Evolutionary conservation across 2,113 vertebrate species (phyloP).

Genomic region (Sander vitreus): DNA sequence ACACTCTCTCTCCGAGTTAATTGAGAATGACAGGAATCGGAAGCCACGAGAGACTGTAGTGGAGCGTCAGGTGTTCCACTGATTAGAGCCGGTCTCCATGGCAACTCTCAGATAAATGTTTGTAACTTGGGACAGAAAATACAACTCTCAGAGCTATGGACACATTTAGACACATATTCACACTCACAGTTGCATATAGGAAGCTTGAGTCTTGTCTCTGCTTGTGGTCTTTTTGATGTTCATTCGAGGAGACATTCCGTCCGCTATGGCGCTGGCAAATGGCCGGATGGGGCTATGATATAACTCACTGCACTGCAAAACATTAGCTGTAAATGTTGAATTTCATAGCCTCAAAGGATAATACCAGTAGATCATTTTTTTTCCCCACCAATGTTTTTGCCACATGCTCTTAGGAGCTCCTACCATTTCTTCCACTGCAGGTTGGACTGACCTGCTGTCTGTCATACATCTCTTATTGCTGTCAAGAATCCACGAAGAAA

Average conservation of each 20-base stretch:
- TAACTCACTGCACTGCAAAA: background rate
- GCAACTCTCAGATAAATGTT: slow-evolving; percentile 61
- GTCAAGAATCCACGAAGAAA: background rate
- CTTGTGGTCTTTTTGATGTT: slow-evolving; percentile 6
- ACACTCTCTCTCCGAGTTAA: slow-evolving; percentile 40
- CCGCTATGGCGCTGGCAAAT: background rate
- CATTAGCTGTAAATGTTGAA: background rate
- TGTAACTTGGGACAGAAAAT: slow-evolving; percentile 37
- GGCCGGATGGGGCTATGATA: background rate
- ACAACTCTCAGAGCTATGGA: slow-evolving; percentile 1
- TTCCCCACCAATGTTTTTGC: background rate
- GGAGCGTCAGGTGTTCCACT: slow-evolving; percentile 64
- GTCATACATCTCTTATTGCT: background rate
- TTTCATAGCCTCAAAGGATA: background rate
- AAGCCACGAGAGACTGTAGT: slow-evolving; percentile 41
- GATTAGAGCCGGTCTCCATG: slow-evolving; percentile 72
- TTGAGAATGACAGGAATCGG: slow-evolving; percentile 43
- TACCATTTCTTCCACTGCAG: background rate
- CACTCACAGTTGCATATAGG: background rate
- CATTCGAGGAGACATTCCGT: slow-evolving; percentile 3
- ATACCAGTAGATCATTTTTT: background rate
- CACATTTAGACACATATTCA: slow-evolving; percentile 10
- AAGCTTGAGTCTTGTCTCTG: background rate
- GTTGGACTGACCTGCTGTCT: slow-evolving; percentile 1
- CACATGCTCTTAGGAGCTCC: background rate